phyloP scores from a whole-genome alignment of 2,113 vertebrate species.

The Tragelaphus imberbis region DNA sequence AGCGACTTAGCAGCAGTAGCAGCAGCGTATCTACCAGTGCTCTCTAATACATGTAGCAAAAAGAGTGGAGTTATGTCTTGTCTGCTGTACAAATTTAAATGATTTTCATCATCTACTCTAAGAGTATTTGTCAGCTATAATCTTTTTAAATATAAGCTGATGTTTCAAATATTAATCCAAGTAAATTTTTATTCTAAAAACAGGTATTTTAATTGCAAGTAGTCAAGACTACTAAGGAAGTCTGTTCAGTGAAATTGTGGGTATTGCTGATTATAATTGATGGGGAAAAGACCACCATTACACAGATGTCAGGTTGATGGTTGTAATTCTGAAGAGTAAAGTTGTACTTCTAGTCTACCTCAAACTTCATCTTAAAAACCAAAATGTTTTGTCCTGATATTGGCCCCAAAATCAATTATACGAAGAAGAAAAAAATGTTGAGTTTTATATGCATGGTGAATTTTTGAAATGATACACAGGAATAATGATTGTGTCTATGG shows the following conservation, averaged over 20 bases:
- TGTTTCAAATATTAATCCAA: background rate
- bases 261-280: background rate
- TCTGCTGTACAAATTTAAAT: background rate
- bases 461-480: background rate
- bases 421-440: background rate
- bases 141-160: background rate
- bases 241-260: background rate
- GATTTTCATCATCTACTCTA: background rate
- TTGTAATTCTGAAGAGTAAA: background rate
- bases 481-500: background rate
- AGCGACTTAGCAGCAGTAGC: too few species aligned
- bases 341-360: background rate
- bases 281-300: background rate
- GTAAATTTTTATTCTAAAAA: background rate
- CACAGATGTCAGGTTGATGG: background rate
- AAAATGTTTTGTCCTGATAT: background rate
- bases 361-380: background rate
- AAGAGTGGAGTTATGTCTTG: background rate
- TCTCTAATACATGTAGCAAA: background rate
- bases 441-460: background rate
- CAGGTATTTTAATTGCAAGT: background rate
- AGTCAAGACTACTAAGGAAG: background rate
- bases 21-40: background rate
- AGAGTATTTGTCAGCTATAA: background rate
- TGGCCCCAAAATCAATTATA: background rate